Evolutionary conservation across 1,140 invertebrate genomes (phyloP), one percentile per base, ranked within the genome.

Genomic region (Megalonaias nervosa): DNA sequence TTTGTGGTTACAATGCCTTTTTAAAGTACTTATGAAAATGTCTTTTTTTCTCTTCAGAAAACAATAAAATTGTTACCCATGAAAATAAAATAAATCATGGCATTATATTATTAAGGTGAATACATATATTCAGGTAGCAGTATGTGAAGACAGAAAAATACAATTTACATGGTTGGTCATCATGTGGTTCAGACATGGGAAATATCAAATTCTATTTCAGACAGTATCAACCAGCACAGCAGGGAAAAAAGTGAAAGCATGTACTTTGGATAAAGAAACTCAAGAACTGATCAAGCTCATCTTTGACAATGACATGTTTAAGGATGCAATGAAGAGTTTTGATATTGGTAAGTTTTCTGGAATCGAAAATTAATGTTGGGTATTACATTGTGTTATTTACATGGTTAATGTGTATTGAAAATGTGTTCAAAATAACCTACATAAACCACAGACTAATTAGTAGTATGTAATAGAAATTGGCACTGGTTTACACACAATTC

Each of bases 281-380:
- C 89, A 91, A 74, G 62, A 82, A 17, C 84, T 92, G 58, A 81
- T 92, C 21, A 87, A 90, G 62, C 85, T 92, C 13, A 91, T 92
- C 16, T 92, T 92, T 84, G 87, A 91, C 74, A 80, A 87, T 67
- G 91, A 92, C 77, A 92, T 92, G 91, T 92, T 92, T 75, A 86
- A 85, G 66, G 85, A 86, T 14, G 85, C 91, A 48, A 90, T 92
- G 90, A 85, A 89, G 67, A 84, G 86, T 12, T 90, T 92, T 83
- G 87, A 91, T 74, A 89, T 91, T 74, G 86, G 88, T 89, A 74
- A 77, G 78, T 81, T n/a, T 59, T 17, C 23, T 1, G 62, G 14
- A 21, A n/a, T 6, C 55, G 23, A 17, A 14, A 21, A 9, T 14
- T 58, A n/a, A n/a, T 72, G n/a, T 0, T n/a, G n/a, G 26, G 16